phyloP scores from a whole-genome alignment of 2,797 vertebrate species.

The Silurus lanzhouensis region DNA sequence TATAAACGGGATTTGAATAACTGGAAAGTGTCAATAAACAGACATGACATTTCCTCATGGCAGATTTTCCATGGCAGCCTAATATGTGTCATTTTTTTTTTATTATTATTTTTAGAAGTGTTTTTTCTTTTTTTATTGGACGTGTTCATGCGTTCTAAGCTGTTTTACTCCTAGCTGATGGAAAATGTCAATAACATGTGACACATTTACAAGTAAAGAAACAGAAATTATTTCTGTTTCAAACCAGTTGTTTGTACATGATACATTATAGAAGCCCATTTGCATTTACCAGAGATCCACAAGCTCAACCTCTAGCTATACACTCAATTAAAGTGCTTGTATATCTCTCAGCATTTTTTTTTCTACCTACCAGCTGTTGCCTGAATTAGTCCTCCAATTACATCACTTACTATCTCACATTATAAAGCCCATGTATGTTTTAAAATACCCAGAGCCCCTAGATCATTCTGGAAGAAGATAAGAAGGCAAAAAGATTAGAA shows the following conservation, averaged over 20 bases:
- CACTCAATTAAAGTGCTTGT: background rate
- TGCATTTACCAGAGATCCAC: conserved; percentile 1
- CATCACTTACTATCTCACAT: conserved; percentile 1
- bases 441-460: background rate
- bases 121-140: background rate
- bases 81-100: too few relatives aligned
- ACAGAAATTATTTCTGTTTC: background rate
- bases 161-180: background rate
- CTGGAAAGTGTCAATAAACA: too few relatives aligned
- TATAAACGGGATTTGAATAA: background rate
- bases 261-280: background rate
- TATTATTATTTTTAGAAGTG: background rate
- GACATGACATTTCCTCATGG: background rate
- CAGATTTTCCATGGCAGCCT: background rate
- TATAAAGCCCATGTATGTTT: conserved; percentile 14
- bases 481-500: background rate
- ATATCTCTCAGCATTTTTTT: background rate
- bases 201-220: background rate
- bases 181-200: background rate
- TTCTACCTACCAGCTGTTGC: background rate
- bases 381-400: conserved; percentile 1
- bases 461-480: conserved; percentile 11
- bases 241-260: background rate
- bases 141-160: background rate
- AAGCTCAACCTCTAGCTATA: background rate